Conservation (phyloP, 2,113 vertebrate genomes). For the Synodontis membranacea region DNA sequence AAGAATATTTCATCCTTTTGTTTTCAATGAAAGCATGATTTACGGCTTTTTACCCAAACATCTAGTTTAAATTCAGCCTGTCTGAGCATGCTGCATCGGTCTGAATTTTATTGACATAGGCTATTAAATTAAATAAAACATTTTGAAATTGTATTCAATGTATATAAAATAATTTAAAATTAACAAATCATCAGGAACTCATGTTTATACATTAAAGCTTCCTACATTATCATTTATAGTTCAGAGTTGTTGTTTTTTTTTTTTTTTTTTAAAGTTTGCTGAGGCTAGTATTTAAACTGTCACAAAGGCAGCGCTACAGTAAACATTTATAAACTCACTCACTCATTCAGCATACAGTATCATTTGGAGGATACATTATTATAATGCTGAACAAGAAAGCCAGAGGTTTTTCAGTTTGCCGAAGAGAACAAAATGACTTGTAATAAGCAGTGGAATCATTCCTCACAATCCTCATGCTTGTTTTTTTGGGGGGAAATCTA, state of each 20-base stretch:
- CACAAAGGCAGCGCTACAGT: background rate
- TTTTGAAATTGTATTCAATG: background rate
- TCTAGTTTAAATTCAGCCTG: background rate
- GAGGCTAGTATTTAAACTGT: constrained; percentile 1
- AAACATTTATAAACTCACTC: background rate
- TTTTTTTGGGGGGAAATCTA: background rate
- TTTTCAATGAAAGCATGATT: background rate
- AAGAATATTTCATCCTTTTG: background rate
- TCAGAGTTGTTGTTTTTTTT: background rate
- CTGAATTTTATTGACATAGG: background rate
- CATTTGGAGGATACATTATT: background rate
- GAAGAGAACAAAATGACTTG: background rate
- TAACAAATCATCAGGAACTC: background rate
- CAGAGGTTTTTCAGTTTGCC: background rate
- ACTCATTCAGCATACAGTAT: background rate
- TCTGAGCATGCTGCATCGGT: background rate
- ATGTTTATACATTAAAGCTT: background rate
- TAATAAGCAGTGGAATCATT: background rate
- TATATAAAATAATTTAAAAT: background rate
- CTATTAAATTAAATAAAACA: background rate
- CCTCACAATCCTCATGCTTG: background rate
- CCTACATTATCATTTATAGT: background rate
- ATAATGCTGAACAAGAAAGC: background rate
- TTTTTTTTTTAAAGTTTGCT: background rate
- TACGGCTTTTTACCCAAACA: background rate